A percentile compares a stretch with the other conserved stretches of the same genome.
Conservation (phyloP, 1,140 invertebrate species). For the Cherax quadricarinatus region DNA sequence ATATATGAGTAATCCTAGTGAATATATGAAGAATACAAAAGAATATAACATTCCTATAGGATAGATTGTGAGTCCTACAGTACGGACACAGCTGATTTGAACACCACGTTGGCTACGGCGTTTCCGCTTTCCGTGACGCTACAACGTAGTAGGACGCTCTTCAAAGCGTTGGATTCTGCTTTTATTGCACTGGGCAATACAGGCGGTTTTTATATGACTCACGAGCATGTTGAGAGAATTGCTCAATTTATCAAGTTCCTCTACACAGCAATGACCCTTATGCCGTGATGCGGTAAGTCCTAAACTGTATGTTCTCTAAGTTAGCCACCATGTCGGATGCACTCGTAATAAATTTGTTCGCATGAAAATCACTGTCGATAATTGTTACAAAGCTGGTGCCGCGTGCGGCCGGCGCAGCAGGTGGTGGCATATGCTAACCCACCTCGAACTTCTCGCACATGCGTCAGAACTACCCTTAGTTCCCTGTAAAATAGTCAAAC, state of each 20-base stretch:
- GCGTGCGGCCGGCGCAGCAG: conserved; percentile 10
- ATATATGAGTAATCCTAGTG: not conserved
- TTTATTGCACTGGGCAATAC: not conserved
- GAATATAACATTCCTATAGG: not conserved
- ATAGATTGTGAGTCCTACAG: not conserved
- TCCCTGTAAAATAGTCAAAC: too few species aligned
- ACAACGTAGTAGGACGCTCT: not conserved
- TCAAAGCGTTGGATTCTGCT: not conserved
- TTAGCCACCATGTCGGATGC: conserved; percentile 57
- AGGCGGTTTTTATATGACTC: conserved; percentile 12
- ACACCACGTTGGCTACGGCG: conserved; percentile 26
- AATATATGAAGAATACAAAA: not conserved
- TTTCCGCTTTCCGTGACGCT: conserved; percentile 38
- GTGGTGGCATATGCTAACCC: not conserved
- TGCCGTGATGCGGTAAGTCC: not conserved
- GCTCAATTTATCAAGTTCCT: conserved; percentile 45
- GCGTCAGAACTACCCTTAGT: too few species aligned
- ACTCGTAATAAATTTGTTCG: conserved; percentile 61
- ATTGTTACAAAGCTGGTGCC: conserved; percentile 67
- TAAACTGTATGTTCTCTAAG: not conserved
- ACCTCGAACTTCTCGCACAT: too few species aligned
- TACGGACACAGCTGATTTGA: conserved; percentile 51
- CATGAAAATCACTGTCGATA: conserved; percentile 66
- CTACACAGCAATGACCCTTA: conserved; percentile 37
- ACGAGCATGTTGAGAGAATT: conserved; percentile 50